phyloP scores from a whole-genome alignment of 2,888 invertebrate genomes.

The Vesta saturnalis region DNA sequence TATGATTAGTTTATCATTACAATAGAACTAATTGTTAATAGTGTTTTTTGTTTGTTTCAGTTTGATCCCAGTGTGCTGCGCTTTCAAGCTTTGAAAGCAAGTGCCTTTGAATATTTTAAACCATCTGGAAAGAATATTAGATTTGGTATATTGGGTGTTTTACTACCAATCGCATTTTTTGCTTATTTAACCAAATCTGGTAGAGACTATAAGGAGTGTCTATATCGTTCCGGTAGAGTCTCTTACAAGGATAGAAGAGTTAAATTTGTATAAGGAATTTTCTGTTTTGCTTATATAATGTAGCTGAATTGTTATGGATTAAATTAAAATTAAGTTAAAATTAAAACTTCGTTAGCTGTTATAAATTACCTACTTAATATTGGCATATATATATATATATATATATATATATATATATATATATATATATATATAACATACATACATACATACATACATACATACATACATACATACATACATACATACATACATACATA shows the following conservation, averaged over 20 bases:
- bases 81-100: slow-evolving; percentile 76
- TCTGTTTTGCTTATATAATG: not conserved
- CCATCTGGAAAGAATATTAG: slow-evolving; percentile 65
- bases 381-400: too few relatives aligned
- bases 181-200: slow-evolving; percentile 66
- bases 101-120: slow-evolving; percentile 72
- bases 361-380: too few relatives aligned
- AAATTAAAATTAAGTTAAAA: too few relatives aligned
- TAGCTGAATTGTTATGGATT: not conserved
- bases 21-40: too few relatives aligned
- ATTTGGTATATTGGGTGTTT: slow-evolving; percentile 59
- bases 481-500: too few relatives aligned
- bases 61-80: slow-evolving; percentile 83
- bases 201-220: slow-evolving; percentile 66
- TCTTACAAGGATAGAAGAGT: slow-evolving; percentile 77
- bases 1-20: too few relatives aligned
- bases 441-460: too few relatives aligned
- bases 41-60: slow-evolving; percentile 65
- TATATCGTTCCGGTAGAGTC: slow-evolving; percentile 76
- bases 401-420: too few relatives aligned
- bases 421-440: too few relatives aligned
- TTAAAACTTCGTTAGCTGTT: too few relatives aligned
- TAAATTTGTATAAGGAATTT: slow-evolving; percentile 69
- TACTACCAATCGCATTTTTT: slow-evolving; percentile 67
- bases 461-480: too few relatives aligned